phyloP scores from a whole-genome alignment of 2,797 vertebrate genomes.

The Fringilla coelebs region DNA sequence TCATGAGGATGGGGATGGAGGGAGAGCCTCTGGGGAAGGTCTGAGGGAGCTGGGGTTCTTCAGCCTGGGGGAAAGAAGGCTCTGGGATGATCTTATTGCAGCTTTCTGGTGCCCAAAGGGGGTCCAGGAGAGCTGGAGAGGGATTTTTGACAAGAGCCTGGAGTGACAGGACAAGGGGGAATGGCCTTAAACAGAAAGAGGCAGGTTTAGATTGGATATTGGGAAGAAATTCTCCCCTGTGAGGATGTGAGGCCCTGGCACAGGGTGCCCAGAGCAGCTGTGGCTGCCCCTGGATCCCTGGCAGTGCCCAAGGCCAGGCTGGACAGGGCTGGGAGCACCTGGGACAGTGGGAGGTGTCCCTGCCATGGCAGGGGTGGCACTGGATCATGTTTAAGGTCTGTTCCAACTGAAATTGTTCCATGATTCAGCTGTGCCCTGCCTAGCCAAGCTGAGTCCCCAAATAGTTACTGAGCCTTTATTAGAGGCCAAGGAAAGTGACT shows the following conservation, averaged over 20 bases:
- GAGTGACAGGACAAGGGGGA: neutral
- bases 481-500: neutral
- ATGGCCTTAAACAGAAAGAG: neutral
- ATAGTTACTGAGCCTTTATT: too few species aligned
- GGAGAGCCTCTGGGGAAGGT: neutral
- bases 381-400: neutral
- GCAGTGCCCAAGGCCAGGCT: rapidly evolving
- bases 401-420: neutral
- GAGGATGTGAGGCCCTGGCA: neutral
- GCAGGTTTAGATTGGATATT: neutral
- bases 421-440: neutral
- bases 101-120: neutral
- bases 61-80: neutral
- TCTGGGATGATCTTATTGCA: too few species aligned
- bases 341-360: neutral
- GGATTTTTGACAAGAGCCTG: neutral
- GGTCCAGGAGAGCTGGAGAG: neutral
- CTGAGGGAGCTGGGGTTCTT: neutral
- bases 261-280: neutral
- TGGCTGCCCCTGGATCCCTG: neutral
- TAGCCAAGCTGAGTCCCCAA: neutral
- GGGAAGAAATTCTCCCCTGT: neutral
- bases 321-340: neutral
- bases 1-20: neutral
- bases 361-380: neutral